These are phyloP conservation scores for Erpetoichthys calabaricus DNA, from an alignment of 2,797 vertebrate species.

Conservation along the genomic window DNA sequence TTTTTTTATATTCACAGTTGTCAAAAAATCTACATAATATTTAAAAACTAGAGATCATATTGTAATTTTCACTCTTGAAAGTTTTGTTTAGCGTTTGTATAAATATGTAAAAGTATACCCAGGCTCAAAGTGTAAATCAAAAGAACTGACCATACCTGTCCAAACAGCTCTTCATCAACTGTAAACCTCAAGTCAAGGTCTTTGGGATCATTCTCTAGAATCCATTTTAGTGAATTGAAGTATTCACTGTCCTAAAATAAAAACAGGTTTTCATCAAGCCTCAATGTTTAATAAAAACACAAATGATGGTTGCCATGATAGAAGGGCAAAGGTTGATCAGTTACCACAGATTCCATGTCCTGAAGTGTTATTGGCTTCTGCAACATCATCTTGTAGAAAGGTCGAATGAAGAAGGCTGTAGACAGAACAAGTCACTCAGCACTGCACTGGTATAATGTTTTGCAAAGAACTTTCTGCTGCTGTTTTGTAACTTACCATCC, in stretches of 20 bases:
- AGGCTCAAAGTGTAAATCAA: slow-evolving; percentile 13
- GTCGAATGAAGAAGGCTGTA: slow-evolving; percentile 90
- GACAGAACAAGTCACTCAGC: slow-evolving; percentile 15
- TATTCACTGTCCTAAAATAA: slow-evolving; percentile 78
- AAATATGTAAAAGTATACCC: slow-evolving; percentile 11
- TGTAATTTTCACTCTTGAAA: too few relatives aligned
- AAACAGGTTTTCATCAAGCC: slow-evolving; percentile 6
- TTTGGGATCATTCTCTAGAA: slow-evolving; percentile 87
- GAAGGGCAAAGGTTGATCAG: slow-evolving; percentile 20
- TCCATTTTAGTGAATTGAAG: slow-evolving; percentile 90
- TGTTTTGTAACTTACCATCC: slow-evolving; percentile 59
- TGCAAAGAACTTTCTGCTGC: too few relatives aligned
- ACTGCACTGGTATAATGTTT: background rate
- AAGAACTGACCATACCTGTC: slow-evolving; percentile 62
- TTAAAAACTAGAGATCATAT: too few relatives aligned
- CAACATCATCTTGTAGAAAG: slow-evolving; percentile 98
- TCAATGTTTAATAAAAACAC: background rate
- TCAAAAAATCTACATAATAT: too few relatives aligned
- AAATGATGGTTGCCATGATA: background rate
- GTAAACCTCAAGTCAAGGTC: slow-evolving; percentile 86
- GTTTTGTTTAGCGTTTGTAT: too few relatives aligned
- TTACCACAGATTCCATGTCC: slow-evolving; percentile 95
- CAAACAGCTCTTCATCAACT: slow-evolving; percentile 91
- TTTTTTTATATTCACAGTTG: too few relatives aligned
- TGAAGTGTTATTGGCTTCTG: slow-evolving; percentile 82